These are phyloP conservation scores for Anodontia alba DNA, from an alignment of 2,888 invertebrate genomes.

Conservation along the genomic window DNA sequence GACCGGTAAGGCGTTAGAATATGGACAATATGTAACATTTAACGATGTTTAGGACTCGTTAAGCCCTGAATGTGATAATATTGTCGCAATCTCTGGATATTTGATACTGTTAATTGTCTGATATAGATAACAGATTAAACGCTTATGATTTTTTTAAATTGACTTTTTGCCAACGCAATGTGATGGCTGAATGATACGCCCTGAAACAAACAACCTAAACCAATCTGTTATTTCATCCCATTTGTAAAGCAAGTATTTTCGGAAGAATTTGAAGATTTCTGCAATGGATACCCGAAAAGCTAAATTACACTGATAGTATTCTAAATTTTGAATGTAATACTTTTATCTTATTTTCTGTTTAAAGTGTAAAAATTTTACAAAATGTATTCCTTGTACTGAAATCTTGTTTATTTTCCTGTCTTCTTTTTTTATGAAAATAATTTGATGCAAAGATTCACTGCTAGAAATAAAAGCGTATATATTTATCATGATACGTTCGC, in stretches of 20 bases:
- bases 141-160: conserved; percentile 13
- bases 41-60: conserved; percentile 16
- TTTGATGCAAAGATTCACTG: no score
- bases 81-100: background rate
- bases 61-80: conserved; percentile 11
- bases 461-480: no score
- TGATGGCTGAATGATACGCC: conserved; percentile 9
- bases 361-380: no score
- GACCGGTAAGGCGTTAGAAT: conserved; percentile 8
- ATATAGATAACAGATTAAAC: conserved; percentile 19
- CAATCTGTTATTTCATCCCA: background rate
- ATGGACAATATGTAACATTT: conserved; percentile 17
- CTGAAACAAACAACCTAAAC: background rate
- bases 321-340: no score
- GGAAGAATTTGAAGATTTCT: background rate
- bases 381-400: no score
- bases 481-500: no score
- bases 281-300: background rate
- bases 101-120: conserved; percentile 7
- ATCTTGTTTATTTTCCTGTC: no score
- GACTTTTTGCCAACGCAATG: conserved; percentile 17
- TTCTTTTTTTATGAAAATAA: no score
- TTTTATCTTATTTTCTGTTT: no score
- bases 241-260: conserved; percentile 2
- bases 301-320: background rate